Evolutionary conservation across 2,797 vertebrate species (phyloP).

Genomic region (Tiaroga cobitis): DNA sequence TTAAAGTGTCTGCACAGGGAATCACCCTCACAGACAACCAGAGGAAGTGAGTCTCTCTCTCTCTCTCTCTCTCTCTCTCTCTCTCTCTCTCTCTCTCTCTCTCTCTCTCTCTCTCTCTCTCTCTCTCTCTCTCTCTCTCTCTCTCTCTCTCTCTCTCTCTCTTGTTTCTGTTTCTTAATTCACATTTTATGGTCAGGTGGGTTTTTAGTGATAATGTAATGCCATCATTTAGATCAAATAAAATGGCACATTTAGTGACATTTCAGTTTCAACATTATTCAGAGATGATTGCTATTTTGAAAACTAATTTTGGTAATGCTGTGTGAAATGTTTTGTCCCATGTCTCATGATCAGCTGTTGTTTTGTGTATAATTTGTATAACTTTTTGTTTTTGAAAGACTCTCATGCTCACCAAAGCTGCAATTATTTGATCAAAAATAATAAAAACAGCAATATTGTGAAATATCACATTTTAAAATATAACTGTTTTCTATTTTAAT

Average conservation of each 20-base stretch:
- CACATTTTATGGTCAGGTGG: neutral
- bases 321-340: neutral
- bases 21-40: constrained; percentile 98
- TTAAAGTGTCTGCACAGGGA: constrained; percentile 96
- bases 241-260: neutral
- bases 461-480: neutral
- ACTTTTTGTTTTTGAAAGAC: neutral
- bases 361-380: neutral
- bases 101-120: constrained; percentile 12
- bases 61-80: constrained; percentile 8
- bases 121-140: neutral
- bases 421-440: neutral
- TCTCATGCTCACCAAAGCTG: neutral
- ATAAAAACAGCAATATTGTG: neutral
- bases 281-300: neutral
- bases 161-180: neutral
- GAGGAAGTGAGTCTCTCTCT: constrained; percentile 85
- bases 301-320: neutral
- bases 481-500: neutral
- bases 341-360: neutral
- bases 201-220: neutral
- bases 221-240: rapidly evolving
- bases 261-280: neutral
- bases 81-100: neutral
- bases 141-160: neutral